A percentile compares a stretch with the other conserved stretches of the same genome.
Conservation (phyloP, 2,797 vertebrate genomes). For the Lacerta agilis region DNA sequence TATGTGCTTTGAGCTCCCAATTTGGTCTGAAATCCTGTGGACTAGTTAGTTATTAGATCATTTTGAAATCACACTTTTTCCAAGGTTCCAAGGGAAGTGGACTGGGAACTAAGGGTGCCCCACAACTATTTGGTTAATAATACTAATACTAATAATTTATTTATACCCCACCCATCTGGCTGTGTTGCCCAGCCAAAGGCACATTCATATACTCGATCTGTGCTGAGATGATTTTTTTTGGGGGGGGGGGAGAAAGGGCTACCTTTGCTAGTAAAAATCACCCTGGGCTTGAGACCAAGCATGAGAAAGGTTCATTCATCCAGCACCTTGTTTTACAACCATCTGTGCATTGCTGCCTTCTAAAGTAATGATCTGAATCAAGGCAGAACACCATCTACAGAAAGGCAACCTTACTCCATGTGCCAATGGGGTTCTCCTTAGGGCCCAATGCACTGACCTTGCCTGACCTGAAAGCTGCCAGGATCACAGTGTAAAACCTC, state of each 20-base stretch:
- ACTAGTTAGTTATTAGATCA: background rate
- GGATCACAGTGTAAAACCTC: conserved; percentile 51
- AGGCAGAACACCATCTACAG: conserved; percentile 41
- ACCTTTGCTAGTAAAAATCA: conserved; percentile 12
- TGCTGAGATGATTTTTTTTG: background rate
- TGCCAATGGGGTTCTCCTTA: conserved; percentile 47
- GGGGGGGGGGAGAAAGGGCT: background rate
- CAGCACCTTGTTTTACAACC: conserved; percentile 50
- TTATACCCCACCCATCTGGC: no score
- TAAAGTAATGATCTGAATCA: conserved; percentile 57
- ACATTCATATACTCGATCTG: background rate
- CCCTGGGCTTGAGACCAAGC: conserved; percentile 15
- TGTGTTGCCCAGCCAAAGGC: background rate
- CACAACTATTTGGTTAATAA: no score
- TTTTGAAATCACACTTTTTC: background rate
- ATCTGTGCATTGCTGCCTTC: conserved; percentile 36
- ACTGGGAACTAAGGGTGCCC: background rate
- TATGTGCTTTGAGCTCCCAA: no score
- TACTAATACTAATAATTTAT: no score
- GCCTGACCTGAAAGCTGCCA: conserved; percentile 54
- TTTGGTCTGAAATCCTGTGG: no score
- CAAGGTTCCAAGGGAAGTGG: background rate
- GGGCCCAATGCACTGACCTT: conserved; percentile 57
- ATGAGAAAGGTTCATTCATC: conserved; percentile 43
- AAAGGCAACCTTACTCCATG: conserved; percentile 48